A percentile compares a stretch with the other conserved stretches of the same genome.
Evolutionary conservation across 2,888 invertebrate genomes (phyloP).

Genomic region (Polyommatus iphigenia): DNA sequence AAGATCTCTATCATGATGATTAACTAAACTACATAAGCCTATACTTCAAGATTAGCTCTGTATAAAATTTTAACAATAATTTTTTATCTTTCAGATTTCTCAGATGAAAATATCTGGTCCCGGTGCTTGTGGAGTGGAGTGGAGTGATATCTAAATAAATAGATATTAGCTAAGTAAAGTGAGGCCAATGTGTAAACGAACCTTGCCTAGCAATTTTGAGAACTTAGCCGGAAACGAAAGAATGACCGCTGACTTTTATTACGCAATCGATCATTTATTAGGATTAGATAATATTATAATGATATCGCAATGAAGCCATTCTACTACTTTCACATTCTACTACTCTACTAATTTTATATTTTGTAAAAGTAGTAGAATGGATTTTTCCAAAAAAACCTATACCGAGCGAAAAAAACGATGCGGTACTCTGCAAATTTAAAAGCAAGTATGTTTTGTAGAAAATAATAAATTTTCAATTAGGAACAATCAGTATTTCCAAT

Average conservation of each 20-base stretch:
- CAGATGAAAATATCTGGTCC: constrained; percentile 11
- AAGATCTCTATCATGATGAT: no score
- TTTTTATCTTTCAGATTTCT: constrained; percentile 12
- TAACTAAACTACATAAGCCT: no score
- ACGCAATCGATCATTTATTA: background rate
- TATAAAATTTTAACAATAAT: background rate
- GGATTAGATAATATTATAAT: no score
- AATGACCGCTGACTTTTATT: background rate
- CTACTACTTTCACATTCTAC: no score
- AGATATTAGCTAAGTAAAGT: background rate
- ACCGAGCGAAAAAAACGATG: background rate
- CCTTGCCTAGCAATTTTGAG: constrained; percentile 1
- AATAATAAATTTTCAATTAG: background rate
- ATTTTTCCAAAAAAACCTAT: background rate
- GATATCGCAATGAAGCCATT: no score
- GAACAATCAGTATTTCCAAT: no score
- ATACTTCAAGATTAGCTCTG: no score
- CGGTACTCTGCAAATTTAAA: background rate
- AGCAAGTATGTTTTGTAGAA: background rate
- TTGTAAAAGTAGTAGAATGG: background rate
- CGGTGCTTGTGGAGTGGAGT: constrained; percentile 8
- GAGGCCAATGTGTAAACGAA: constrained; percentile 12
- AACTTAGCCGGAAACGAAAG: background rate
- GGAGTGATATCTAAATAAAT: constrained; percentile 29
- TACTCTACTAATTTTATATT: no score